These are phyloP conservation scores for Agrotis exclamationis DNA, from an alignment of 2,888 invertebrate genomes.

Conservation along the genomic window DNA sequence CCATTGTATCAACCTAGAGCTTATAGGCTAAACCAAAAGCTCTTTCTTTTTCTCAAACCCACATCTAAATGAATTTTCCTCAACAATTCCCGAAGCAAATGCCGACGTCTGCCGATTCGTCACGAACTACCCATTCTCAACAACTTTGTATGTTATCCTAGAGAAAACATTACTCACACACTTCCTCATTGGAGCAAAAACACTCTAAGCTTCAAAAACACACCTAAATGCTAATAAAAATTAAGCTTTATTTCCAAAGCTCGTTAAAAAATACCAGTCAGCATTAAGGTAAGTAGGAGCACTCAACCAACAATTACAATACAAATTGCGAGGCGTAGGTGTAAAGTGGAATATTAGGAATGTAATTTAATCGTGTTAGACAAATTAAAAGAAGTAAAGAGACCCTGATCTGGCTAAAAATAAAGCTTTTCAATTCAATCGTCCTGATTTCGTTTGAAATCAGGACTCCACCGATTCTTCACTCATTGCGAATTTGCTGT, in stretches of 20 bases:
- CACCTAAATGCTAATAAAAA: not conserved
- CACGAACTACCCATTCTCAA: slow-evolving; percentile 60
- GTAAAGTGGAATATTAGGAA: slow-evolving; percentile 37
- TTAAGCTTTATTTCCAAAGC: not conserved
- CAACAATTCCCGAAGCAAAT: slow-evolving; percentile 54
- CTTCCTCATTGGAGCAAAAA: not conserved
- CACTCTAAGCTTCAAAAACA: slow-evolving; percentile 13
- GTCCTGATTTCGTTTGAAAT: slow-evolving; percentile 16
- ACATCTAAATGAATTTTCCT: slow-evolving; percentile 63
- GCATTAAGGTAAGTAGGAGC: not conserved
- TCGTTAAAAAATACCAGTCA: not conserved
- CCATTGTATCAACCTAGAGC: slow-evolving; percentile 60
- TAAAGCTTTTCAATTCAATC: slow-evolving; percentile 31
- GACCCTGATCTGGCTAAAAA: slow-evolving; percentile 22
- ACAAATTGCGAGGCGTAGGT: slow-evolving; percentile 38
- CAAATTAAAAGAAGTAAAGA: slow-evolving; percentile 33
- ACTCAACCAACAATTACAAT: slow-evolving; percentile 41
- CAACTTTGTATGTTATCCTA: slow-evolving; percentile 42
- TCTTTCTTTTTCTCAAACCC: slow-evolving; percentile 52
- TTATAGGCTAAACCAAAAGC: slow-evolving; percentile 66
- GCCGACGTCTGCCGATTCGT: slow-evolving; percentile 57
- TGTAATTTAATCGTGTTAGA: slow-evolving; percentile 45
- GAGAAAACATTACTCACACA: slow-evolving; percentile 43
- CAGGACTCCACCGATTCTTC: slow-evolving; percentile 2
- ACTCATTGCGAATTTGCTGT: slow-evolving; percentile 8